These are phyloP conservation scores for Forbesichthys agassizii DNA, from an alignment of 2,113 vertebrate species.

Conservation along the genomic window DNA sequence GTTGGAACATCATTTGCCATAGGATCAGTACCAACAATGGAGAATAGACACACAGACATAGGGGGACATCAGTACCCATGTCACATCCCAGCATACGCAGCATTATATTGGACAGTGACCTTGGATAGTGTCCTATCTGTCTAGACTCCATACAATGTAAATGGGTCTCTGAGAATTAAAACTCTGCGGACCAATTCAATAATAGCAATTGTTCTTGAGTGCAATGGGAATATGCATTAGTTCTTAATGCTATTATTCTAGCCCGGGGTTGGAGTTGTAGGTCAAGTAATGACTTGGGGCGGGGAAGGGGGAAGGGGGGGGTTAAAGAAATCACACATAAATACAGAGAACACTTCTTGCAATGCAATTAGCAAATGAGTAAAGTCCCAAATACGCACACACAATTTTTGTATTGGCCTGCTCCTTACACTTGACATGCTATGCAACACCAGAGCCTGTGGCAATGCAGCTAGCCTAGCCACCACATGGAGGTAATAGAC, in stretches of 20 bases:
- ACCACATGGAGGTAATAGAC: constrained; percentile 1
- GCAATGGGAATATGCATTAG: constrained; percentile 59
- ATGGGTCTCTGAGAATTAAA: constrained; percentile 72
- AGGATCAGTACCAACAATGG: background rate
- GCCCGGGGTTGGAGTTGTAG: background rate
- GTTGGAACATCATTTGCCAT: background rate
- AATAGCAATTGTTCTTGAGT: constrained; percentile 33
- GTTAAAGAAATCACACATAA: constrained; percentile 16
- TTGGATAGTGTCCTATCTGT: constrained; percentile 45
- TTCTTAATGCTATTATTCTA: constrained; percentile 53
- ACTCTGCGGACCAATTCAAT: constrained; percentile 62
- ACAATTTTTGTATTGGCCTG: background rate
- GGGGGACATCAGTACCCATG: constrained; percentile 46
- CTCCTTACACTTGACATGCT: background rate
- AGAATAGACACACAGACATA: background rate
- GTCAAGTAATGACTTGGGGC: constrained; percentile 15
- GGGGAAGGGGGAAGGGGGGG: background rate
- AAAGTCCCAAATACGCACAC: background rate
- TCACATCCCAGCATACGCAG: constrained; percentile 42
- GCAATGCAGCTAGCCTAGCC: background rate
- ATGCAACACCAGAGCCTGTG: background rate
- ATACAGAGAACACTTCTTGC: constrained; percentile 5
- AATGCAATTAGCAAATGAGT: background rate
- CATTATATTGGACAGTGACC: constrained; percentile 49
- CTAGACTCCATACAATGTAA: constrained; percentile 62